Percentiles rank a stretch among this genome's conserved stretches.
phyloP scores from a whole-genome alignment of 1,140 invertebrate species.

The Calliopsis andreniformis region DNA sequence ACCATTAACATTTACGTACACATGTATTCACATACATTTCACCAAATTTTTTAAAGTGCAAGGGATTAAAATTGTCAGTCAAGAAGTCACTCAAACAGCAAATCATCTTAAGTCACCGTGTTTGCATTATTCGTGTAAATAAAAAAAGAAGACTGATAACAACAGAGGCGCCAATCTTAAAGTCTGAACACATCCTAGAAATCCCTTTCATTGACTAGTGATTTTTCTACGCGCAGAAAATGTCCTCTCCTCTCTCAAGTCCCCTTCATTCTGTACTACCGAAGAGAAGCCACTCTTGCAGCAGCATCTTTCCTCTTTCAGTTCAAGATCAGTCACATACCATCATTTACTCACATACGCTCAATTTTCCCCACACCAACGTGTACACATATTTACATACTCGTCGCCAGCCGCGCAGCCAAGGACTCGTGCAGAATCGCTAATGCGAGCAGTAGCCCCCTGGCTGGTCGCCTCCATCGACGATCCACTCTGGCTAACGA shows the following conservation, averaged over 20 bases:
- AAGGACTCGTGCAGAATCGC: slow-evolving; percentile 36
- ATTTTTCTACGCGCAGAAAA: slow-evolving; percentile 5
- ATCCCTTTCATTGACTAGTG: slow-evolving; percentile 15
- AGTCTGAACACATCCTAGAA: slow-evolving; percentile 1
- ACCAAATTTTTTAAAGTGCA: too few species aligned
- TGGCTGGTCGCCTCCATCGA: neutral
- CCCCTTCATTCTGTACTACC: too few species aligned
- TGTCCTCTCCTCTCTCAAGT: neutral
- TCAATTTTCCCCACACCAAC: slow-evolving; percentile 35
- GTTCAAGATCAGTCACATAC: slow-evolving; percentile 47
- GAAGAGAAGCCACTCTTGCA: too few species aligned
- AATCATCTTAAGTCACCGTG: too few species aligned
- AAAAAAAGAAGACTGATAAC: too few species aligned
- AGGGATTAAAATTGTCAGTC: too few species aligned
- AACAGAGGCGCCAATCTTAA: too few species aligned
- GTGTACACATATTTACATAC: slow-evolving; percentile 45
- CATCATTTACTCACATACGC: slow-evolving; percentile 49
- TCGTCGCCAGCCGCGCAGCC: slow-evolving; percentile 23
- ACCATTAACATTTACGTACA: too few species aligned
- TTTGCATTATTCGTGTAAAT: too few species aligned
- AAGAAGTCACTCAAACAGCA: too few species aligned
- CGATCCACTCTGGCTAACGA: slow-evolving; percentile 20
- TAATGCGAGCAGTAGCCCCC: slow-evolving; percentile 12
- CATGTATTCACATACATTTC: too few species aligned
- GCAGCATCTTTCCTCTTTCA: neutral